Evolutionary conservation across 2,888 invertebrate species (phyloP).

Genomic region (Cacoxenus indagator): DNA sequence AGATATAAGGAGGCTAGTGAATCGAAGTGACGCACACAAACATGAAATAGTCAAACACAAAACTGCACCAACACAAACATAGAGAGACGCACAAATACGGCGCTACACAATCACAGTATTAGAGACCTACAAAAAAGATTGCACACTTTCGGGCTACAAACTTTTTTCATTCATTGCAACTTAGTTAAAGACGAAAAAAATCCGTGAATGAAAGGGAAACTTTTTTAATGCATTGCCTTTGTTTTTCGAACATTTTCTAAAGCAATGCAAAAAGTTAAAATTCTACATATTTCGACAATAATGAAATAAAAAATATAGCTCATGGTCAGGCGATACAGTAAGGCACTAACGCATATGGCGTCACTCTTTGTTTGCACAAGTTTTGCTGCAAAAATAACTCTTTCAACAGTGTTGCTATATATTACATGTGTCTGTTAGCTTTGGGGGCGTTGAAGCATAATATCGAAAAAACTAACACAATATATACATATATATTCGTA

Average conservation of each 20-base stretch:
- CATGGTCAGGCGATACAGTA: background rate
- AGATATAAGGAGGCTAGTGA: too few species aligned
- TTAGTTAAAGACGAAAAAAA: too few species aligned
- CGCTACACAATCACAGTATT: background rate
- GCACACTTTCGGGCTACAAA: constrained; percentile 5
- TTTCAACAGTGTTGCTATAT: background rate
- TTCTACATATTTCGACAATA: background rate
- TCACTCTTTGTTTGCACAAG: background rate
- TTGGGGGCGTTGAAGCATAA: background rate
- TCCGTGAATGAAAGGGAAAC: constrained; percentile 1
- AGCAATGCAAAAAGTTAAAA: background rate
- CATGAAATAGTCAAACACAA: background rate
- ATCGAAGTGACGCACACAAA: background rate
- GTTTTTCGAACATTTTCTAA: background rate
- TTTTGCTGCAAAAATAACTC: background rate
- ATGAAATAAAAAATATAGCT: background rate
- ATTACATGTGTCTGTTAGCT: background rate
- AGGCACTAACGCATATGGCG: background rate
- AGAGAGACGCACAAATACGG: constrained; percentile 5
- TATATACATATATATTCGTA: background rate
- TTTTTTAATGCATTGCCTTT: background rate
- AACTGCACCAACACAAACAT: background rate
- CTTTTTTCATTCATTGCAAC: background rate
- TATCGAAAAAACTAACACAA: background rate
- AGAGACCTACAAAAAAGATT: background rate